Conservation (phyloP, 92 coral and sea anemone species). For the Paramuricea clavata region DNA sequence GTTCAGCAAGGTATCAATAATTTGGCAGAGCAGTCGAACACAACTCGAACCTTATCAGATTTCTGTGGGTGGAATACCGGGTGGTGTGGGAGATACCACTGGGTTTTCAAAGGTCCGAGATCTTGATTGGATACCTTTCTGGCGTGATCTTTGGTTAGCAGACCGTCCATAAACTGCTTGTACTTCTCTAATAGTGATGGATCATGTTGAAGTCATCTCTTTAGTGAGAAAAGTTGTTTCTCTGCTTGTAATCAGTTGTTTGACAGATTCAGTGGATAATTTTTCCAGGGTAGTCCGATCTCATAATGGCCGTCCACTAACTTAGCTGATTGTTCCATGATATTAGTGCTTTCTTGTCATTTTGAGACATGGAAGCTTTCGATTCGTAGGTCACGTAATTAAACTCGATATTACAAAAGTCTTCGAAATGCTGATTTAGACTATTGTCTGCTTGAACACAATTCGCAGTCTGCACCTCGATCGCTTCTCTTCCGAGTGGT, state of each 20-base stretch:
- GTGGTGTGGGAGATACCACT: slow-evolving; percentile 71
- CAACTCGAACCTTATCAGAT: slow-evolving; percentile 65
- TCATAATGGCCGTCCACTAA: slow-evolving; percentile 57
- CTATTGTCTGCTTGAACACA: slow-evolving; percentile 32
- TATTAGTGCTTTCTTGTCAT: slow-evolving; percentile 54
- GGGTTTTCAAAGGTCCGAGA: slow-evolving; percentile 11
- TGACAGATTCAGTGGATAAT: slow-evolving; percentile 25
- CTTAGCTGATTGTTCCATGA: slow-evolving; percentile 46
- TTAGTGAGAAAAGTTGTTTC: slow-evolving; percentile 23
- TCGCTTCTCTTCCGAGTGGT: slow-evolving; percentile 61
- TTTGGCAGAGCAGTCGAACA: slow-evolving; percentile 75
- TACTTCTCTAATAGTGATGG: slow-evolving; percentile 38
- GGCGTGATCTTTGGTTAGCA: slow-evolving; percentile 58
- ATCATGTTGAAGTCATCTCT: slow-evolving; percentile 46
- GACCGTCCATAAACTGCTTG: slow-evolving; percentile 47
- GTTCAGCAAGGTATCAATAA: slow-evolving; percentile 66
- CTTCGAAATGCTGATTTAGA: slow-evolving; percentile 48
- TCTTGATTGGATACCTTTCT: slow-evolving; percentile 41
- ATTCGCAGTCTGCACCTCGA: slow-evolving; percentile 5
- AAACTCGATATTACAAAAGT: slow-evolving; percentile 54
- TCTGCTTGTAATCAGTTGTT: slow-evolving; percentile 50
- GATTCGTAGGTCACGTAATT: slow-evolving; percentile 49
- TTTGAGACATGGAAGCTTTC: slow-evolving; percentile 54
- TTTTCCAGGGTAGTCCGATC: slow-evolving; percentile 68
- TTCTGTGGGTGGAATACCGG: slow-evolving; percentile 66